phyloP scores from a whole-genome alignment of 2,888 invertebrate species.

The Caenorhabditis sinica region DNA sequence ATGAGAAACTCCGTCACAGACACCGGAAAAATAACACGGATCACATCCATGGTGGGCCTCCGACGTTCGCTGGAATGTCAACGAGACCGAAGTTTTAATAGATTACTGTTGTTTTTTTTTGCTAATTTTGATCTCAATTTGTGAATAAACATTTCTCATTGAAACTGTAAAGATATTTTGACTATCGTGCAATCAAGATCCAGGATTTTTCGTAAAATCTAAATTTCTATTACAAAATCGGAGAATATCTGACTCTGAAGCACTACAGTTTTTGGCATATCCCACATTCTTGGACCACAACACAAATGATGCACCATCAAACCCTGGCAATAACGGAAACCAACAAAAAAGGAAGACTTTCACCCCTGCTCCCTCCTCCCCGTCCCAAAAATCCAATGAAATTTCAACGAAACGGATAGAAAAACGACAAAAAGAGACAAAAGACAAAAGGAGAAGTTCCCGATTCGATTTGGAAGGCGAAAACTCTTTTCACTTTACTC shows the following conservation, averaged over 20 bases:
- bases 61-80: conserved; percentile 55
- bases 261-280: no score
- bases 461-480: conserved; percentile 15
- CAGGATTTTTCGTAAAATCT: no score
- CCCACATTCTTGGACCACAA: no score
- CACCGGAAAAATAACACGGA: conserved; percentile 47
- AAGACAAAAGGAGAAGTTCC: conserved; percentile 32
- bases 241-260: no score
- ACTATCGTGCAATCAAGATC: no score
- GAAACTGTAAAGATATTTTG: no score
- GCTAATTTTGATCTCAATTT: not conserved
- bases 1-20: conserved; percentile 63
- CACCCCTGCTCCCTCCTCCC: no score
- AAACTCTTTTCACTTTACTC: not conserved
- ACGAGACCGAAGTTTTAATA: conserved; percentile 34
- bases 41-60: conserved; percentile 42
- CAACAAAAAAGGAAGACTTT: no score
- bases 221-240: no score
- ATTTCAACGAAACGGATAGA: conserved; percentile 9
- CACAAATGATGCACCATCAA: no score
- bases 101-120: not conserved
- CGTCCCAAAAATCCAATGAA: not conserved
- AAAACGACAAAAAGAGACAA: not conserved
- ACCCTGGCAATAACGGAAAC: no score
- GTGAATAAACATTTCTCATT: not conserved